These are phyloP conservation scores for Lutra lutra DNA, from an alignment of 2,797 vertebrate genomes.

Conservation along the genomic window DNA sequence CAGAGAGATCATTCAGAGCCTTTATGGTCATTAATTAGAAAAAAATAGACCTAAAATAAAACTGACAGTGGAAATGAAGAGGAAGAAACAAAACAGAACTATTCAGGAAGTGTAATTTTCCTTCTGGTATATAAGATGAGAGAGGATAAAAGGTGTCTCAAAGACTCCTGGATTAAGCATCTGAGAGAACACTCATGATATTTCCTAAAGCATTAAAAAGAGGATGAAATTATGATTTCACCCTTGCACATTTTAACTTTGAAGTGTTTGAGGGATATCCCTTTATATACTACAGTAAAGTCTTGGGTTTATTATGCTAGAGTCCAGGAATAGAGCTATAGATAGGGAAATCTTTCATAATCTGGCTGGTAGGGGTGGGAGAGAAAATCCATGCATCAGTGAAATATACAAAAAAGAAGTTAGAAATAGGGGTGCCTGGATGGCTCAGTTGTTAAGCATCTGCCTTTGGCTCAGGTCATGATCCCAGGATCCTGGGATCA, in stretches of 20 bases:
- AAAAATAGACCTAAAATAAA: not conserved
- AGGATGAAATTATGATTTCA: not conserved
- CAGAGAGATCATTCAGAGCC: not conserved
- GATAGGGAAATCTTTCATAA: not conserved
- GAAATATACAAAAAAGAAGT: not conserved
- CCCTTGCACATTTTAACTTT: not conserved
- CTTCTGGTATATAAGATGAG: not conserved
- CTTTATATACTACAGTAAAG: not conserved
- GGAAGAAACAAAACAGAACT: not conserved
- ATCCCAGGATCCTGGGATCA: too few relatives aligned
- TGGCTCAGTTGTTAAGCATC: too few relatives aligned
- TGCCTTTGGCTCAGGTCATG: too few relatives aligned
- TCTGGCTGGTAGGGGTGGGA: not conserved
- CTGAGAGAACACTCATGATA: not conserved
- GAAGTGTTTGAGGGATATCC: not conserved
- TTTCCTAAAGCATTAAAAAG: not conserved
- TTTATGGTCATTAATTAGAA: not conserved
- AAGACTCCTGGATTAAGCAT: not conserved
- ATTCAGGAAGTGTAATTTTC: not conserved
- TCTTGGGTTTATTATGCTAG: not conserved
- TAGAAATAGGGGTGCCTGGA: not conserved
- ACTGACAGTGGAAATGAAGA: not conserved
- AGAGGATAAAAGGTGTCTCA: not conserved
- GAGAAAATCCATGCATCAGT: not conserved
- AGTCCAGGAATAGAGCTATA: not conserved